Base-by-base conservation (phyloP, 1,140 invertebrate species). In the Battus philenor region DNA sequence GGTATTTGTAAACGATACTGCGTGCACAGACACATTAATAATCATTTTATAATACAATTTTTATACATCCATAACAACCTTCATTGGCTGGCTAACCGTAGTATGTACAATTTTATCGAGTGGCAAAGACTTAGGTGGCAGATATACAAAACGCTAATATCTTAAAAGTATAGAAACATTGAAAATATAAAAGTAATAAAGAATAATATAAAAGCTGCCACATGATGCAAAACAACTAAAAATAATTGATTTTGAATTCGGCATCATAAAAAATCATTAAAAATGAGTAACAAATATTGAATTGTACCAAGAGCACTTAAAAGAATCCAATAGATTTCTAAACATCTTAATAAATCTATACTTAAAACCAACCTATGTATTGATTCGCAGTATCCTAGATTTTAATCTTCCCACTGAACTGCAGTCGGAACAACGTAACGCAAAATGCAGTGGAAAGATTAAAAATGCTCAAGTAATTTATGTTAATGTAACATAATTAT, bases 401-500 rank as follows among this genome's bases (percentile, higher is more conserved):
- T 75, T 80, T 80, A 77, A 68, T 62, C 65, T 74, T 66, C 73
- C 68, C 76, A 77, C 71, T 67, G 65, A 7, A 9, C n/a, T 2
- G 3, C 8, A 9, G 8, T 20, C 9, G 12, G 0, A 7, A n/a
- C n/a, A 3, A 12, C 10, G 6, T 39, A 1, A 8, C 20, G 7
- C 3, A 31, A 15, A 1, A 44, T 13, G 48, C 67, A 78, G 70
- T 78, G 72, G 75, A 78, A 77, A 78, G 72, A 76, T 57, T 76
- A 87, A 84, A 79, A 59, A 69, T 65, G 81, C 78, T 80, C 83
- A 78, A 74, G 68, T 84, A 85, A 86, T 84, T 86, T 86, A 87
- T 85, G 83, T 87, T 87, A 86, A 86, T 84, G 78, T 86, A 86
- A 86, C 82, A 87, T 87, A 86, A 87, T 86, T 82, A 76, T 79